These are phyloP conservation scores for Orgyia antiqua DNA, from an alignment of 2,888 invertebrate genomes.

Conservation along the genomic window DNA sequence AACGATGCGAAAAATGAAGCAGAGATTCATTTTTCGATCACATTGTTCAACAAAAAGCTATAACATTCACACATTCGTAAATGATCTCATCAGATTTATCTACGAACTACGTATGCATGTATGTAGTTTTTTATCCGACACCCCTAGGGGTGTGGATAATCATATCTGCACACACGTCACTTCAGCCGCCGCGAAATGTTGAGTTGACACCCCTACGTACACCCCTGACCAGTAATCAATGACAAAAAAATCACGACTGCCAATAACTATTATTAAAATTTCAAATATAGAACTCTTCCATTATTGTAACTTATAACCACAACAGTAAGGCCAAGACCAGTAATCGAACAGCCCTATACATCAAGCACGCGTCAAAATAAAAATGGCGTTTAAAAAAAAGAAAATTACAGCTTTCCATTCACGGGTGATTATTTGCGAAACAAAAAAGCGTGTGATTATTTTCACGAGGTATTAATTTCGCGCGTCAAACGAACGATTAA, in stretches of 20 bases:
- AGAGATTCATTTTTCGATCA: no score
- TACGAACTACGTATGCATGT: slow-evolving; percentile 24
- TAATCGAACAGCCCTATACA: slow-evolving; percentile 46
- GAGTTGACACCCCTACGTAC: slow-evolving; percentile 46
- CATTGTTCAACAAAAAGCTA: no score
- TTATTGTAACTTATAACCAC: slow-evolving; percentile 61
- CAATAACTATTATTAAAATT: slow-evolving; percentile 32
- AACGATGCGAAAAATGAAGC: no score
- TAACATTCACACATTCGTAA: slow-evolving; percentile 4
- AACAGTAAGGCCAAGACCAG: slow-evolving; percentile 53
- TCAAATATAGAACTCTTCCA: slow-evolving; percentile 16
- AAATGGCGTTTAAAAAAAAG: slow-evolving; percentile 32
- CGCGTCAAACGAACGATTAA: slow-evolving; percentile 44
- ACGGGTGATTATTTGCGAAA: slow-evolving; percentile 35
- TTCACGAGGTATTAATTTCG: slow-evolving; percentile 42
- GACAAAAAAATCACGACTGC: slow-evolving; percentile 25
- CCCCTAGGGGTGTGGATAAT: slow-evolving; percentile 56
- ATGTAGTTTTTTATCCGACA: slow-evolving; percentile 41
- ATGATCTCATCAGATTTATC: slow-evolving; percentile 36
- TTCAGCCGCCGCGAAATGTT: slow-evolving; percentile 40
- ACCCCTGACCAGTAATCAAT: slow-evolving; percentile 57
- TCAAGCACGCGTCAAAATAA: slow-evolving; percentile 41
- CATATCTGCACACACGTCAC: slow-evolving; percentile 67
- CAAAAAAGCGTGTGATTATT: slow-evolving; percentile 51
- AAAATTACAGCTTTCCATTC: slow-evolving; percentile 47